Conservation (phyloP, 2,888 invertebrate species). For the Thereva unica region DNA sequence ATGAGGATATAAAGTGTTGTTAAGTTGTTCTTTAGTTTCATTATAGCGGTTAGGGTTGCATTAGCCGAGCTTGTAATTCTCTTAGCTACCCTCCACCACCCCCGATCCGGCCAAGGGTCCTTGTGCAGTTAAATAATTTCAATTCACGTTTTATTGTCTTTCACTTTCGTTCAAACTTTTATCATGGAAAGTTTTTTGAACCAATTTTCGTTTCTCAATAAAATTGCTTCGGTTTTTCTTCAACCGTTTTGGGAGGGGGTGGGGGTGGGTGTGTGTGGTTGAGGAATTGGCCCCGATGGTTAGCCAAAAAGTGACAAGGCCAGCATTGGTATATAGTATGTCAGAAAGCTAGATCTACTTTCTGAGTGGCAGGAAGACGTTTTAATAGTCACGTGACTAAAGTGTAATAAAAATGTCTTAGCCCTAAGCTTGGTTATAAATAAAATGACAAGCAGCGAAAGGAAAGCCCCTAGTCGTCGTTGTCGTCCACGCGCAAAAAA, state of each 20-base stretch:
- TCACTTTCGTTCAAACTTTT: slow-evolving; percentile 15
- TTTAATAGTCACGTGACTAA: slow-evolving; percentile 36
- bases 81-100: neutral
- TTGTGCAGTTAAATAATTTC: neutral
- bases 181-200: slow-evolving; percentile 17
- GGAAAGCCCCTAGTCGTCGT: neutral
- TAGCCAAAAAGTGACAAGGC: slow-evolving; percentile 6
- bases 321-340: slow-evolving; percentile 4
- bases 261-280: too few species aligned
- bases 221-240: slow-evolving; percentile 21
- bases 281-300: too few species aligned
- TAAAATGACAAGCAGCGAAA: slow-evolving; percentile 29
- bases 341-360: neutral
- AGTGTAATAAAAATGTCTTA: slow-evolving; percentile 34
- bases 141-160: slow-evolving; percentile 20
- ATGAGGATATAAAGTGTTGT: too few species aligned
- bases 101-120: neutral
- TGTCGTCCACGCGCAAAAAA: too few species aligned
- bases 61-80: too few species aligned
- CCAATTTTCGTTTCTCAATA: slow-evolving; percentile 16
- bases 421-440: slow-evolving; percentile 29
- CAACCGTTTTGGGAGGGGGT: neutral
- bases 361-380: slow-evolving; percentile 17
- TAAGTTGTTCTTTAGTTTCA: too few species aligned
- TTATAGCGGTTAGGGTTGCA: too few species aligned